phyloP scores from a whole-genome alignment of 2,797 vertebrate genomes.

The Tamandua tetradactyla region DNA sequence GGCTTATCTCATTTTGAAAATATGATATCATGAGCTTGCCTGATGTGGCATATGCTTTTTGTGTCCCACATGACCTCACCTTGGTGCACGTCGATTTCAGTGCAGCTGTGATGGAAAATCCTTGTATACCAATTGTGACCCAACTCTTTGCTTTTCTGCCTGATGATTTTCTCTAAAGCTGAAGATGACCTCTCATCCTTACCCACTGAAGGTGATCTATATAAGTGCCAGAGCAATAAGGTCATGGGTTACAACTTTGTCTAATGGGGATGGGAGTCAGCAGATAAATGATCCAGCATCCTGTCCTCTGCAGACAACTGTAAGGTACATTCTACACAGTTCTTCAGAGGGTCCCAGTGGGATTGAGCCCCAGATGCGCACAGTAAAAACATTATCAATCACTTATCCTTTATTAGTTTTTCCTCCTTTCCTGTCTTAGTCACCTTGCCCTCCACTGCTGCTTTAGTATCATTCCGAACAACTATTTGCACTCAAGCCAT shows the following conservation, averaged over 20 bases:
- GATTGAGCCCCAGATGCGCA: background rate
- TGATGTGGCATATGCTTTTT: background rate
- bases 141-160: background rate
- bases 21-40: background rate
- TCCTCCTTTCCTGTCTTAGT: background rate
- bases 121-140: background rate
- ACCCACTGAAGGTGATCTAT: background rate
- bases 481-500: background rate
- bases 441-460: background rate
- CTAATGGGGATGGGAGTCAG: background rate
- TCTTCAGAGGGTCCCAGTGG: background rate
- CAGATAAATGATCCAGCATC: background rate
- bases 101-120: background rate
- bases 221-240: background rate
- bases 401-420: background rate
- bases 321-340: background rate
- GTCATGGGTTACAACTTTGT: background rate
- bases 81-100: background rate
- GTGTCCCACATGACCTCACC: background rate
- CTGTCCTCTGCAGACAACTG: background rate
- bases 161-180: background rate
- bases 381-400: background rate
- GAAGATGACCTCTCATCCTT: no score
- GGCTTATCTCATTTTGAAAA: background rate
- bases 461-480: background rate